phyloP scores from a whole-genome alignment of 2,113 vertebrate species.

The Loxodonta africana region DNA sequence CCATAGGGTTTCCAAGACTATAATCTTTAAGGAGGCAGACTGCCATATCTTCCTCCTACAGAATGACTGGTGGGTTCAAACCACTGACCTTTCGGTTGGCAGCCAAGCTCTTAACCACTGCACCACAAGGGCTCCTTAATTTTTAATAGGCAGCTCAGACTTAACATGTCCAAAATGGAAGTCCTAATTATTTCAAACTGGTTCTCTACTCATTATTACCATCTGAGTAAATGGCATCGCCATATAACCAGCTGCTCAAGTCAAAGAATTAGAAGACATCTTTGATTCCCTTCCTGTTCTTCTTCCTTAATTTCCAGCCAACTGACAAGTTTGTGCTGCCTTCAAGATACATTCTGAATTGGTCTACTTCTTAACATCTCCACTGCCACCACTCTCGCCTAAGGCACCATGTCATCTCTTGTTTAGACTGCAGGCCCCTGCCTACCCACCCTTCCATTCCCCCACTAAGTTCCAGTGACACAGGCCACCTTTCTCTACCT shows the following conservation, averaged over 20 bases:
- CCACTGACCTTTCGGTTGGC: too few relatives aligned
- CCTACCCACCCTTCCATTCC: background rate
- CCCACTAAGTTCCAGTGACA: background rate
- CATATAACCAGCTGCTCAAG: constrained; percentile 14
- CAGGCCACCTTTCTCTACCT: background rate
- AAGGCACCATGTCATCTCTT: background rate
- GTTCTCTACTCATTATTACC: background rate
- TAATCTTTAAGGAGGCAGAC: too few relatives aligned
- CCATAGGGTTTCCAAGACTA: too few relatives aligned
- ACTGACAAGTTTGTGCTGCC: background rate
- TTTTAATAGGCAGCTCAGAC: background rate
- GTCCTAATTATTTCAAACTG: background rate
- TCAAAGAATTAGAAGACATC: background rate
- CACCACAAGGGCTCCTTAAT: background rate
- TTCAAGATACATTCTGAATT: background rate
- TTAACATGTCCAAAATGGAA: background rate
- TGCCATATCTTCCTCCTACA: too few relatives aligned
- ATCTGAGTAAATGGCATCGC: constrained; percentile 41
- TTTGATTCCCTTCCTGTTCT: background rate
- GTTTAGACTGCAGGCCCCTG: background rate
- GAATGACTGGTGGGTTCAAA: too few relatives aligned
- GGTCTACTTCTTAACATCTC: background rate
- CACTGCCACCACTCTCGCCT: background rate
- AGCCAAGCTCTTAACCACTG: too few relatives aligned
- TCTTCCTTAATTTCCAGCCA: constrained; percentile 24